Conservation (phyloP, 2,888 invertebrate genomes). For the Seira ritae region DNA sequence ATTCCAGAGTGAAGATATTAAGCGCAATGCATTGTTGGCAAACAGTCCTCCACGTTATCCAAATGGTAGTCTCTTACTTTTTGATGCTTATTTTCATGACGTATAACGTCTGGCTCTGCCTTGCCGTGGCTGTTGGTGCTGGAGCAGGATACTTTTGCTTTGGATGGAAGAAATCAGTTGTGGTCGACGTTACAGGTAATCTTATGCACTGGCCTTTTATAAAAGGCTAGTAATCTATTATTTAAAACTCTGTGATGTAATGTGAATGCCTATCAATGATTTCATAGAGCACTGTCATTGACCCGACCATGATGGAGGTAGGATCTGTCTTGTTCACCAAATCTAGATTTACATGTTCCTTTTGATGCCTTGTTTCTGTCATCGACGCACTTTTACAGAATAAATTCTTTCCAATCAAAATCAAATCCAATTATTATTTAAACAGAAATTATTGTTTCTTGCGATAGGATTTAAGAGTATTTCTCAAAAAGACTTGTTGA, state of each 20-base stretch:
- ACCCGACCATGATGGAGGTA: slow-evolving; percentile 70
- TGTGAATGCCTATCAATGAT: not conserved
- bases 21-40: slow-evolving; percentile 90
- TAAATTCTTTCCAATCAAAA: not conserved
- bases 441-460: not conserved
- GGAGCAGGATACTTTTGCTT: slow-evolving; percentile 95
- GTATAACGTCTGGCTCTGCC: slow-evolving; percentile 94
- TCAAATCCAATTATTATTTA: not conserved
- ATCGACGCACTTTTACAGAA: not conserved
- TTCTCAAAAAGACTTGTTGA: slow-evolving; percentile 27
- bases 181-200: slow-evolving; percentile 87
- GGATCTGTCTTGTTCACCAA: not conserved
- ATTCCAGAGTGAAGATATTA: slow-evolving; percentile 88
- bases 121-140: slow-evolving; percentile 91
- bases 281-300: slow-evolving; percentile 91
- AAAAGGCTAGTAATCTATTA: not conserved
- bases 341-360: not conserved
- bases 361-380: not conserved
- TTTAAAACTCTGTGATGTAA: not conserved
- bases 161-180: slow-evolving; percentile 95
- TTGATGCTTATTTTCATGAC: slow-evolving; percentile 98
- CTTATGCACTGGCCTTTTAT: not conserved
- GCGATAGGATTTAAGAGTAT: not conserved
- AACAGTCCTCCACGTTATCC: slow-evolving; percentile 90
- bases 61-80: slow-evolving; percentile 93